These are phyloP conservation scores for Macrosoma leucophasiata DNA, from an alignment of 2,888 invertebrate genomes.

Conservation along the genomic window DNA sequence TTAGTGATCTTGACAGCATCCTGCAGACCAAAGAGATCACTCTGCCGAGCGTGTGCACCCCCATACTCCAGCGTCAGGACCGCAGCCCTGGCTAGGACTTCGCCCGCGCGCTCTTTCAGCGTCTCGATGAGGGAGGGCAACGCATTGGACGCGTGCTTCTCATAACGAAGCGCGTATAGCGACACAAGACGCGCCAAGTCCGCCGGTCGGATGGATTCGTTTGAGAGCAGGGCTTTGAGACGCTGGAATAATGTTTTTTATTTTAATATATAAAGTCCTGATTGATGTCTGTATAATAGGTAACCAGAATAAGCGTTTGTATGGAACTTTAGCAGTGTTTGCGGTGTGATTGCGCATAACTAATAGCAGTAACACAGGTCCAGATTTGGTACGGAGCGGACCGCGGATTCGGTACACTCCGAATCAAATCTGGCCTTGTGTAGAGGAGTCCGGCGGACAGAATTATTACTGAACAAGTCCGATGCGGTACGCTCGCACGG, in stretches of 20 bases:
- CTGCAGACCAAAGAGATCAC: conserved; percentile 89
- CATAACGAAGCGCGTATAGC: conserved; percentile 95
- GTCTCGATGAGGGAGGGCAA: conserved; percentile 84
- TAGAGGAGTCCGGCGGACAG: too few species aligned
- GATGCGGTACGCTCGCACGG: too few species aligned
- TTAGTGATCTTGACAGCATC: conserved; percentile 94
- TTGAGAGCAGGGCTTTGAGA: conserved; percentile 85
- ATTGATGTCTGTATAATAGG: too few species aligned
- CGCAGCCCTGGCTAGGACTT: conserved; percentile 77
- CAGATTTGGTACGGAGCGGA: too few species aligned
- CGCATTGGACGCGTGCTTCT: conserved; percentile 88
- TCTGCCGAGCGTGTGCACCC: conserved; percentile 86
- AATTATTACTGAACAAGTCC: too few species aligned
- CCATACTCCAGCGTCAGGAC: conserved; percentile 87
- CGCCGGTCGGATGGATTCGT: conserved; percentile 81
- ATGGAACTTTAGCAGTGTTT: too few species aligned
- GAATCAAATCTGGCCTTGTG: too few species aligned
- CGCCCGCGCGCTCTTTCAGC: conserved; percentile 81
- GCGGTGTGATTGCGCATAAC: too few species aligned
- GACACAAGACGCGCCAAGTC: conserved; percentile 94
- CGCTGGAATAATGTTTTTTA: conserved; percentile 63
- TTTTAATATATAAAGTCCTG: too few species aligned
- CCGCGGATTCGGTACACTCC: too few species aligned
- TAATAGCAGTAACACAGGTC: too few species aligned
- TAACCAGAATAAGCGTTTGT: too few species aligned